phyloP scores from a whole-genome alignment of 2,888 invertebrate species.

The Drosophila austrosaltans region DNA sequence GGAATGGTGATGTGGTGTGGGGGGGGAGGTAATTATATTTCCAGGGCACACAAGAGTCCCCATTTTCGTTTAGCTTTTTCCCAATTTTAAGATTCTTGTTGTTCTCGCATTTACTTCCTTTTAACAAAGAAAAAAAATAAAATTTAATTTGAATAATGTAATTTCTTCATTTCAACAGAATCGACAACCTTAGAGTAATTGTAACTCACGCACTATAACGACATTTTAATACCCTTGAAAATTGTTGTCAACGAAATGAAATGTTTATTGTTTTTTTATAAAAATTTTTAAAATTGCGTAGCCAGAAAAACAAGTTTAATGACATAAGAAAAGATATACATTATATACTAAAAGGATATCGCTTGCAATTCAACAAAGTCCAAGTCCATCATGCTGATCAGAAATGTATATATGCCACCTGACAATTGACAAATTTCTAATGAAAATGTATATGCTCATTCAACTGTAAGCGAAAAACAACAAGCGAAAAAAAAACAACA shows the following conservation, averaged over 20 bases:
- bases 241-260: too few species aligned
- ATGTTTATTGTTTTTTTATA: too few species aligned
- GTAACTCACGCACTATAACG: background rate
- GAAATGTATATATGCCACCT: too few species aligned
- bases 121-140: background rate
- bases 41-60: background rate
- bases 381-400: too few species aligned
- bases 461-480: background rate
- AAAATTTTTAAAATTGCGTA: too few species aligned
- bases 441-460: background rate
- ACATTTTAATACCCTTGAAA: background rate
- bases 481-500: background rate
- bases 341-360: too few species aligned
- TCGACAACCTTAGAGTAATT: background rate
- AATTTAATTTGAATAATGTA: conserved; percentile 11
- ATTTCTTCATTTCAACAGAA: conserved; percentile 9
- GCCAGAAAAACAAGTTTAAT: too few species aligned
- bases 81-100: background rate
- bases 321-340: too few species aligned
- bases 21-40: background rate
- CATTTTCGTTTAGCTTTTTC: background rate
- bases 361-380: too few species aligned
- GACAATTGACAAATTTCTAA: background rate
- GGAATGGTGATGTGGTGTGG: background rate
- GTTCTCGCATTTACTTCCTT: conserved; percentile 2